Evolutionary conservation across 2,888 invertebrate genomes (phyloP).

Genomic region (Mantis religiosa): DNA sequence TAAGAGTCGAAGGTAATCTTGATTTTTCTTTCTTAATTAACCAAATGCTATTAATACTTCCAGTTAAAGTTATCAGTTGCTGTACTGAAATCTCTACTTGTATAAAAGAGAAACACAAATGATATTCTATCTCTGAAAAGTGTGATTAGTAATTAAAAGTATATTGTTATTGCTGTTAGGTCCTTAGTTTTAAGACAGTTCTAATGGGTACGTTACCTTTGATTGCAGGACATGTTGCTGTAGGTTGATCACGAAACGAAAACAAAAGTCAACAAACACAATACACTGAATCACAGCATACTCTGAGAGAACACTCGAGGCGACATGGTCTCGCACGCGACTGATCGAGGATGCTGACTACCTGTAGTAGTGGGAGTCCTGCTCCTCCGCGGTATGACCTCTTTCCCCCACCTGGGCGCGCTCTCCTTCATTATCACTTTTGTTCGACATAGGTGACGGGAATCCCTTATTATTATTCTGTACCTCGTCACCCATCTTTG

Average conservation of each 20-base stretch:
- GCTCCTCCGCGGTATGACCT: neutral
- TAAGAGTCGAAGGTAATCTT: no score
- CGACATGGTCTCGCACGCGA: neutral
- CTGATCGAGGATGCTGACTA: neutral
- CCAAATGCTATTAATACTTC: no score
- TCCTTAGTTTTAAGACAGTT: no score
- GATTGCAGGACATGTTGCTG: neutral
- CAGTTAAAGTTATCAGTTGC: no score
- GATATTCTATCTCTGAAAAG: no score
- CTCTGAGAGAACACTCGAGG: neutral
- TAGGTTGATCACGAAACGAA: neutral
- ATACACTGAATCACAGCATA: neutral
- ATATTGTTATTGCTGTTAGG: no score
- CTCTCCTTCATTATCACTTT: neutral
- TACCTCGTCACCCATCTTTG: neutral
- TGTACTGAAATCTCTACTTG: no score
- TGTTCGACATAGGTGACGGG: neutral
- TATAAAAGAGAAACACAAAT: no score
- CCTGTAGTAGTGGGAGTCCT: neutral
- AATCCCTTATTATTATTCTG: neutral
- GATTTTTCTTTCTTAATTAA: no score
- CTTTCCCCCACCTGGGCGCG: neutral
- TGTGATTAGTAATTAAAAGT: no score
- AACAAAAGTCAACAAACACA: neutral
- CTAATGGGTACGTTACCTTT: neutral